phyloP scores from a whole-genome alignment of 2,113 vertebrate genomes.

The Callorhinus ursinus region DNA sequence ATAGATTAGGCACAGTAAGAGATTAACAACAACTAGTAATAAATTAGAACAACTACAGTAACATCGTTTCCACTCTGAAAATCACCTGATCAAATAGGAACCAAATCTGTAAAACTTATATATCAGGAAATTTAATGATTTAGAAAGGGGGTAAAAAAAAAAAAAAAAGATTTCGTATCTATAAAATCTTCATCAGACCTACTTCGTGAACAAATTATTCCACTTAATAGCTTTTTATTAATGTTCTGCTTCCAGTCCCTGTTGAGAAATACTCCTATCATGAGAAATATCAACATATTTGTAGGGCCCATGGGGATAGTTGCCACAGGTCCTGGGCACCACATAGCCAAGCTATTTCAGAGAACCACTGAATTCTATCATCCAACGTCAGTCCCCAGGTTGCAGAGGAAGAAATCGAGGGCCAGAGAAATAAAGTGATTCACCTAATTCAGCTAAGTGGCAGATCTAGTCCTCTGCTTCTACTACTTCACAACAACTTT shows the following conservation, averaged over 20 bases:
- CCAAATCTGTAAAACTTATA: not conserved
- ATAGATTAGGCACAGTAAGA: not conserved
- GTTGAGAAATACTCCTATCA: not conserved
- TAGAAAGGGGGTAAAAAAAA: not conserved
- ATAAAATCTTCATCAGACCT: not conserved
- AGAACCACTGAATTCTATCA: not conserved
- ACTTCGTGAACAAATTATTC: not conserved
- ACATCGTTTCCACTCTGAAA: not conserved
- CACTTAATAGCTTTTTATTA: not conserved
- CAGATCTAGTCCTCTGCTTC: not conserved
- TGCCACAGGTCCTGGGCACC: not conserved
- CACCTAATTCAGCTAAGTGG: not conserved
- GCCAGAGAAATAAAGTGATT: not conserved
- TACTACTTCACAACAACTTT: not conserved
- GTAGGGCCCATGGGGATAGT: not conserved
- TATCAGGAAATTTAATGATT: not conserved
- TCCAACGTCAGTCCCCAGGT: not conserved
- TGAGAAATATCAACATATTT: not conserved
- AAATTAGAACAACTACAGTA: not conserved
- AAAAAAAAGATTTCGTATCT: not conserved
- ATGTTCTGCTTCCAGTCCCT: not conserved
- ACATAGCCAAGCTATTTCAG: not conserved
- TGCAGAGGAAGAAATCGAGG: not conserved
- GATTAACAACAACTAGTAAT: not conserved
- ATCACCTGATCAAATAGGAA: constrained; percentile 28